Base-by-base conservation (phyloP, 2,888 invertebrate species). In the Drosophila falleni region DNA sequence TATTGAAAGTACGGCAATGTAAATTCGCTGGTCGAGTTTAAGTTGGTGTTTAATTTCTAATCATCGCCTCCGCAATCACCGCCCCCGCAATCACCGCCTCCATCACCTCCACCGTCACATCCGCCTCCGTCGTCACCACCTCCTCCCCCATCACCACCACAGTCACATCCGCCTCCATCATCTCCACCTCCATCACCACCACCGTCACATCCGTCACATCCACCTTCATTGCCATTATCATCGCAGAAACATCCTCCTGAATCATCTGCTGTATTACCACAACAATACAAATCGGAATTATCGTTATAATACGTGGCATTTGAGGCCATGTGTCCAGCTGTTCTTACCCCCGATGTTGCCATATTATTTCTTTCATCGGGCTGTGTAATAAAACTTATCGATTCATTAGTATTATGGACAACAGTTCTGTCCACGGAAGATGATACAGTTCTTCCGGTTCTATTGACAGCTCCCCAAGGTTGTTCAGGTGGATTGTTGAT, bases 171-270 rank as follows among this genome's bases (percentile, higher is more conserved):
- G 8, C 39, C 46, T 29, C 23, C 15, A 2, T 23, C 26, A 13
- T 11, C 44, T 2, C 33, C 31, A n/a, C 23, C 10, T 13, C 15
- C 26, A 13, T 42, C 16, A 3, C 9, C 19, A n/a, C 23, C 59
- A 35, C 29, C 19, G 33, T 44, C 49, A 33, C 33, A 29, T 10
- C 55, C 61, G 29, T 19, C 19, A 19, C 19, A 19, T 10, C 51
- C 60, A 9, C 50, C 60, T 9, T 26, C 29, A 29, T 23, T 15
- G 1, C 33, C 19, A 19, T 35, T 13, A 11, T 5, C 23, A 5
- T 16, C 37, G 6, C 39, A 44, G 10, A 19, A 26, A 16, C 15
- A 29, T n/a, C 33, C 50, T 13, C 9, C 23, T 15, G 26, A 10
- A 3, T 16, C 15, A 8, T n/a, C 16, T 9, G 47, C 3, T 37